phyloP scores from a whole-genome alignment of 1,140 invertebrate species.

The Camponotus vicinus region DNA sequence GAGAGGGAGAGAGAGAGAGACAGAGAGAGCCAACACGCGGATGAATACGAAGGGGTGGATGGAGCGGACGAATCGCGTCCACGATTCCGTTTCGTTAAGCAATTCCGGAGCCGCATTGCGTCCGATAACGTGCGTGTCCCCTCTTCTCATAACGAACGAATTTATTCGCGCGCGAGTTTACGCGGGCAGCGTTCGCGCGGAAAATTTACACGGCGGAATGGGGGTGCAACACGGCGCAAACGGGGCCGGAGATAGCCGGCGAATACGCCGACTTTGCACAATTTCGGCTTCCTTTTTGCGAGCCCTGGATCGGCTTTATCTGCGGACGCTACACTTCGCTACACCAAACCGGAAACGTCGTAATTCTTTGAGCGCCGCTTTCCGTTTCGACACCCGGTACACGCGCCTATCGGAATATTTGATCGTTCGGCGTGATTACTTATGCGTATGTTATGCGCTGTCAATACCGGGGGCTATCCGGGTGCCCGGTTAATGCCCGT shows the following conservation, averaged over 20 bases:
- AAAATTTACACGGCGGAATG: constrained; percentile 71
- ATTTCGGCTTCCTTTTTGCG: constrained; percentile 68
- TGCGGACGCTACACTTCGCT: constrained; percentile 22
- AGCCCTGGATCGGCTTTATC: constrained; percentile 25
- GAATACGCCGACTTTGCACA: constrained; percentile 66
- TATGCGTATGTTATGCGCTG: constrained; percentile 33
- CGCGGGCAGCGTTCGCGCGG: constrained; percentile 65
- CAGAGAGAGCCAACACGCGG: neutral
- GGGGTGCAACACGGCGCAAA: constrained; percentile 44
- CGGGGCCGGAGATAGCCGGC: constrained; percentile 61
- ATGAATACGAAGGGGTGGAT: neutral
- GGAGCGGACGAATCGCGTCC: constrained; percentile 20
- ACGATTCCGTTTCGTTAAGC: constrained; percentile 77
- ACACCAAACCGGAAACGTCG: constrained; percentile 14
- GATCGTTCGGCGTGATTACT: constrained; percentile 28
- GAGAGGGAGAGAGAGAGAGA: neutral
- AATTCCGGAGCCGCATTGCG: constrained; percentile 71
- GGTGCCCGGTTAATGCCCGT: constrained; percentile 18
- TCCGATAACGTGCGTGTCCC: constrained; percentile 70
- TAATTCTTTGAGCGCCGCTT: constrained; percentile 23
- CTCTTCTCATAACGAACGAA: constrained; percentile 73
- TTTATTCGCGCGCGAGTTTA: constrained; percentile 74
- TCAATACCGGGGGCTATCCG: constrained; percentile 42
- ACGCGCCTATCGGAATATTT: constrained; percentile 20
- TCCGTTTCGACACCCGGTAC: too few relatives aligned